Conservation (phyloP, 1,140 invertebrate genomes). For the Aethina tumida region DNA sequence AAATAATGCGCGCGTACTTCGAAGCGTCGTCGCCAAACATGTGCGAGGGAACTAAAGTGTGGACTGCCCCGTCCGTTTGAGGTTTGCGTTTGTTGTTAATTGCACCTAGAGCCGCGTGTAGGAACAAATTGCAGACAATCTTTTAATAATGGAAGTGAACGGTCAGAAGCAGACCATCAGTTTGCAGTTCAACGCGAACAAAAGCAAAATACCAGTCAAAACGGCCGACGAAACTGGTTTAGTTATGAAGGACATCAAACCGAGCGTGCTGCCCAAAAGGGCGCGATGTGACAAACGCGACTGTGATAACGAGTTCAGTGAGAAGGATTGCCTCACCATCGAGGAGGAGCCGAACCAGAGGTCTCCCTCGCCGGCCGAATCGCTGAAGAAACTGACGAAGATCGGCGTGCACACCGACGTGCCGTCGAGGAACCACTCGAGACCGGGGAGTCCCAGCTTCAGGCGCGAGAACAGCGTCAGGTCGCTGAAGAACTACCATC, state of each 20-base stretch:
- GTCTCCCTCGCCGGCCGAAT: constrained; percentile 2
- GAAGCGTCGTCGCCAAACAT: too few species aligned
- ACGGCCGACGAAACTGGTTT: constrained; percentile 4
- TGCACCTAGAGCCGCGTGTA: too few species aligned
- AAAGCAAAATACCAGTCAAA: constrained; percentile 6
- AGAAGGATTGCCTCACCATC: background rate
- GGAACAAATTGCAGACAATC: constrained; percentile 9
- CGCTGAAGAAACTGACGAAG: constrained; percentile 1
- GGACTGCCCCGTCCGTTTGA: too few species aligned
- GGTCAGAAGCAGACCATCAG: too few species aligned
- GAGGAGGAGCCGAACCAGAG: constrained; percentile 1
- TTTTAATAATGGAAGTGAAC: constrained; percentile 8
- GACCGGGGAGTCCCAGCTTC: constrained; percentile 20
- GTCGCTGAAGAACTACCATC: constrained; percentile 22
- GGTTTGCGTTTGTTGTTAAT: too few species aligned
- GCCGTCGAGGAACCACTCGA: background rate
- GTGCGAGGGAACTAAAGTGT: too few species aligned
- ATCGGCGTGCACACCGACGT: constrained; percentile 1
- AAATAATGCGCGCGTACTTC: too few species aligned
- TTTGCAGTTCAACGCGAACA: constrained; percentile 17
- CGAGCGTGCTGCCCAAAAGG: constrained; percentile 1
- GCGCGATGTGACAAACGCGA: constrained; percentile 6
- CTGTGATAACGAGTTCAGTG: constrained; percentile 10
- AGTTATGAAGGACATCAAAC: constrained; percentile 7
- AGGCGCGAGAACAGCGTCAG: constrained; percentile 23